Conservation (phyloP, 2,797 vertebrate species). For the Tamandua tetradactyla region DNA sequence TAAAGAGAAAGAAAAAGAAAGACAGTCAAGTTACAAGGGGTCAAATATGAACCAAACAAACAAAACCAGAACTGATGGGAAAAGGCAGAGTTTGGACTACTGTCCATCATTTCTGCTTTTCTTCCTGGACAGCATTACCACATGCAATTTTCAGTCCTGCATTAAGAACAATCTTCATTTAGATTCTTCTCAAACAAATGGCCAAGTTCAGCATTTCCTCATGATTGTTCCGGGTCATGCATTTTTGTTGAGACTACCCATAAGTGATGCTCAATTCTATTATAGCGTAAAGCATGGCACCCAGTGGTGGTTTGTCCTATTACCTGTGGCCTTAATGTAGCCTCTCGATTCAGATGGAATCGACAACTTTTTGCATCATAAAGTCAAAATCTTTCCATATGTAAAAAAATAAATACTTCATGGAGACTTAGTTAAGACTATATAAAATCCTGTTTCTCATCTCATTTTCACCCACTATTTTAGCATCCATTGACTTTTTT, state of each 20-base stretch:
- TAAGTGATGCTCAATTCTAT: background rate
- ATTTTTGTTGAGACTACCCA: background rate
- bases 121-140: background rate
- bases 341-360: background rate
- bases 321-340: background rate
- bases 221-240: background rate
- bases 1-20: background rate
- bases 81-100: background rate
- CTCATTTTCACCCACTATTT: background rate
- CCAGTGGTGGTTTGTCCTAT: background rate
- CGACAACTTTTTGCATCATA: background rate
- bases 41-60: background rate
- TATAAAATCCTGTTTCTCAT: background rate
- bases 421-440: background rate
- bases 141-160: background rate
- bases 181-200: background rate
- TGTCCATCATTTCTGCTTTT: background rate
- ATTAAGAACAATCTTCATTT: background rate
- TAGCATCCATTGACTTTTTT: background rate
- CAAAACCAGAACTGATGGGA: background rate
- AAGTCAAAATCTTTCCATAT: background rate
- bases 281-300: background rate
- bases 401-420: background rate
- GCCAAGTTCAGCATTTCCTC: background rate
- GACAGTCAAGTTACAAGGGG: too few relatives aligned